These are phyloP conservation scores for Myioborus melanocephalus DNA, from an alignment of 2,797 vertebrate genomes.

Conservation along the genomic window DNA sequence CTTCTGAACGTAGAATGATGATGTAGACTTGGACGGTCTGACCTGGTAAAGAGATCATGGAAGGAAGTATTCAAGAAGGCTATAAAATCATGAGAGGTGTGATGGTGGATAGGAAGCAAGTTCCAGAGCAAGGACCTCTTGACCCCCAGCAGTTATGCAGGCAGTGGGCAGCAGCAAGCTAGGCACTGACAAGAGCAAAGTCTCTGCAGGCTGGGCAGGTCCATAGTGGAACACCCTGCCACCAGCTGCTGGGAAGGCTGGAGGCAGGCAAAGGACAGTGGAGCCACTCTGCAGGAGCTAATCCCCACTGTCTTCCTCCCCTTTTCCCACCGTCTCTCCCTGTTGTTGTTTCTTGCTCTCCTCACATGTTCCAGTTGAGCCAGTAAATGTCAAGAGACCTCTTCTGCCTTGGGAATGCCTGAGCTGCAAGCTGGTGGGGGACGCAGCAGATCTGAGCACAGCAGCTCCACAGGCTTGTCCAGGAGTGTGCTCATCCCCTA, in stretches of 20 bases:
- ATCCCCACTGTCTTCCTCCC: too few relatives aligned
- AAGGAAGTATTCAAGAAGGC: background rate
- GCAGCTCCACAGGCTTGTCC: background rate
- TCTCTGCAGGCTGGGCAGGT: background rate
- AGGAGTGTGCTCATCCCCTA: background rate
- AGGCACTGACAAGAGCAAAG: background rate
- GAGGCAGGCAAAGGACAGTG: background rate
- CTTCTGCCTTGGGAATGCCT: background rate
- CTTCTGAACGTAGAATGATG: background rate
- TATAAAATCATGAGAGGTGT: background rate
- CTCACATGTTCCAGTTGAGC: background rate
- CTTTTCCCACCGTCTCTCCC: background rate
- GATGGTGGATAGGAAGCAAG: background rate
- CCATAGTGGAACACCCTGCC: fast-evolving
- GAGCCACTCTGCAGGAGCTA: background rate
- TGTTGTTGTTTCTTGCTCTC: background rate
- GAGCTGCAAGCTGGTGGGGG: background rate
- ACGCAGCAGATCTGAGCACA: background rate
- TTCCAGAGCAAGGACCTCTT: background rate
- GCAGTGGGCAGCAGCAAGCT: background rate
- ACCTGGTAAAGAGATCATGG: background rate
- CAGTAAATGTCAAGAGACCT: background rate
- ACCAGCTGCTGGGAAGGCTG: background rate
- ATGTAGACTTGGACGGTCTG: background rate
- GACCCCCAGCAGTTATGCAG: background rate